A percentile compares a stretch with the other conserved stretches of the same genome.
Evolutionary conservation across 1,140 invertebrate species (phyloP).

Genomic region (Achroia grisella): DNA sequence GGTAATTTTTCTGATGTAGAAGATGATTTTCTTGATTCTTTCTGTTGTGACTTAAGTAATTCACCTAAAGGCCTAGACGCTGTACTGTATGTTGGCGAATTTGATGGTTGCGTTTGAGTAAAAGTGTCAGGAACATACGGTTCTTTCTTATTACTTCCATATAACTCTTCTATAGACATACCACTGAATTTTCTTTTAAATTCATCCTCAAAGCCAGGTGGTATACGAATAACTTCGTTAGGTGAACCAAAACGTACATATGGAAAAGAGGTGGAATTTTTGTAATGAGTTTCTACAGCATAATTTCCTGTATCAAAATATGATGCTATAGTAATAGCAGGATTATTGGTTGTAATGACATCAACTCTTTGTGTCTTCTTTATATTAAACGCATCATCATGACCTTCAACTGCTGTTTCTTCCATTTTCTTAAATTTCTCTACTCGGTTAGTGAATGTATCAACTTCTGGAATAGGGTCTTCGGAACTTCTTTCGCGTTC

Average conservation of each 20-base stretch:
- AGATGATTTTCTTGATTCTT: too few relatives aligned
- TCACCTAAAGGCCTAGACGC: background rate
- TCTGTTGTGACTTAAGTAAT: background rate
- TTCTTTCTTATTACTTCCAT: constrained; percentile 3
- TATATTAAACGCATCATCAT: constrained; percentile 19
- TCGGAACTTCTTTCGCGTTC: constrained; percentile 35
- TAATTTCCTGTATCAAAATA: constrained; percentile 67
- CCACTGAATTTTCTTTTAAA: constrained; percentile 28
- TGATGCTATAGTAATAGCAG: constrained; percentile 43
- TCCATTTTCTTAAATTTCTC: constrained; percentile 53
- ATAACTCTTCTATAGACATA: background rate
- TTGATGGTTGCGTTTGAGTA: constrained; percentile 24
- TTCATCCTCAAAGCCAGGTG: constrained; percentile 57
- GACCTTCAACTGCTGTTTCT: constrained; percentile 14
- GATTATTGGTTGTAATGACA: constrained; percentile 21
- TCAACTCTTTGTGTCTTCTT: constrained; percentile 10
- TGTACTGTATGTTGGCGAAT: constrained; percentile 9
- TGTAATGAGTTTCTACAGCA: constrained; percentile 55
- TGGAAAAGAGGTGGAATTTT: constrained; percentile 33
- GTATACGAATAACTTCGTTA: constrained; percentile 20
- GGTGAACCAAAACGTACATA: constrained; percentile 10
- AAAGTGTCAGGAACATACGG: constrained; percentile 28
- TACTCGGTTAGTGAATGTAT: constrained; percentile 53
- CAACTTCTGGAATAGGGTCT: constrained; percentile 24
- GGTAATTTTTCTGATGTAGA: background rate